Evolutionary conservation across 2,888 invertebrate species (phyloP), one percentile per base, ranked within the genome.

Genomic region (Cheilosia vulpina): DNA sequence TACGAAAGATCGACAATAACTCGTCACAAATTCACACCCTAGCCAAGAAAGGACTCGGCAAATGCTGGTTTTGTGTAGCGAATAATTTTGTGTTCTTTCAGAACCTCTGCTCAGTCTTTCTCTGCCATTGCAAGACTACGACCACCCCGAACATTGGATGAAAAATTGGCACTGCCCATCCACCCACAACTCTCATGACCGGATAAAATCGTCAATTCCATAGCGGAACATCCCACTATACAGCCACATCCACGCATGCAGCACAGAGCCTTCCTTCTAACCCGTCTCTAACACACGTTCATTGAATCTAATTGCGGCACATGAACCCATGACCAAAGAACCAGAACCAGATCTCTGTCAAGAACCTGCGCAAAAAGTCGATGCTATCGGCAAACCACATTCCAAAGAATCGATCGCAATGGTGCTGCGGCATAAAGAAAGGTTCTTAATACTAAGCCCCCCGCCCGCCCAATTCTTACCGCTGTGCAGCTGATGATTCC

Each of bases 331-430:
- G 53, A 9, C 63, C 62, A 43, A 58, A 62, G 41, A 62, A 63
- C 52, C 60, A 69, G 68, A 77, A 77, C 77, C 77, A 77, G 77
- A 77, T 77, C 53, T 68, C 53, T 15, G 45, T n/a, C 50, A 31
- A 43, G 41, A 53, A 53, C 38, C 53, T 34, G 53, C 53, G 19
- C 38, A 69, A 53, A 68, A 76, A 60, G 50, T 45, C 53, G 77
- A 77, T 77, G 52, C 31, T 77, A 77, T 77, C 77, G 60, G 38
- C 62, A 69, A 77, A 77, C 77, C 52, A 45, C 77, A 77, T 77
- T 77, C 77, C 77, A 55, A 19, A 31, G 62, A 69, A 77, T 62
- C 68, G 62, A 77, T 77, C 31, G 68, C 27, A 41, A 21, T 60
- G 57, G 19, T 57, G 38, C n/a, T 45, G 24, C 11, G 15, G 11